A percentile compares a stretch with the other conserved stretches of the same genome.
Evolutionary conservation across 2,888 invertebrate species (phyloP).

Genomic region (Mamestra brassicae): DNA sequence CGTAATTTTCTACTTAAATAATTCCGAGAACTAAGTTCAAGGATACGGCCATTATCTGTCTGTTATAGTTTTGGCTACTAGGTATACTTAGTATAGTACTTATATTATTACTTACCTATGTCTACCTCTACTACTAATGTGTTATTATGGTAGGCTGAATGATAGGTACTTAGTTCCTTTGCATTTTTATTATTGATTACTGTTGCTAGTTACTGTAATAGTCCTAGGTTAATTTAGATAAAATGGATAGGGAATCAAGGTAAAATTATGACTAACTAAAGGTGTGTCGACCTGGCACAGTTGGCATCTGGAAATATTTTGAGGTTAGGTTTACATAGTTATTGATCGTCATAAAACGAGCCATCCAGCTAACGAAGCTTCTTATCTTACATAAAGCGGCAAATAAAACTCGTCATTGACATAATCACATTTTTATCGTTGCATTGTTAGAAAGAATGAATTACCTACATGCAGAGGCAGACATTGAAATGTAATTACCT

Average conservation of each 20-base stretch:
- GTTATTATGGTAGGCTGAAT: background rate
- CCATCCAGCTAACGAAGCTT: background rate
- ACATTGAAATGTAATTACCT: background rate
- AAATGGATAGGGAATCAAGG: background rate
- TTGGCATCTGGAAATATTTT: conserved; percentile 12
- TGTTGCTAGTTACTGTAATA: conserved; percentile 1
- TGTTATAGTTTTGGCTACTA: conserved; percentile 4
- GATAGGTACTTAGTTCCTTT: conserved; percentile 19
- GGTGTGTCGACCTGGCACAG: background rate
- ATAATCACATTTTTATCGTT: background rate
- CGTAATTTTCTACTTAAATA: conserved; percentile 25
- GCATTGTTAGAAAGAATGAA: background rate
- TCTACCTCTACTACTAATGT: no score
- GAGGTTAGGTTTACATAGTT: conserved; percentile 33
- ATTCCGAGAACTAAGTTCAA: conserved; percentile 50
- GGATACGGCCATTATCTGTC: conserved; percentile 16
- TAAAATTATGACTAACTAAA: background rate
- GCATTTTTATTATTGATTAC: conserved; percentile 2
- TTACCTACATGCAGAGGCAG: no score
- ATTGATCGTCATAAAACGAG: background rate
- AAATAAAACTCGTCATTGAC: conserved; percentile 28
- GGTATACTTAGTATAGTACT: no score
- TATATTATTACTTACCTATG: no score
- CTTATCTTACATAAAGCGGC: background rate
- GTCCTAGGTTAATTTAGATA: background rate